Base-by-base conservation (phyloP, 1,140 invertebrate genomes). In the Pseudomyrmex cubaensis region DNA sequence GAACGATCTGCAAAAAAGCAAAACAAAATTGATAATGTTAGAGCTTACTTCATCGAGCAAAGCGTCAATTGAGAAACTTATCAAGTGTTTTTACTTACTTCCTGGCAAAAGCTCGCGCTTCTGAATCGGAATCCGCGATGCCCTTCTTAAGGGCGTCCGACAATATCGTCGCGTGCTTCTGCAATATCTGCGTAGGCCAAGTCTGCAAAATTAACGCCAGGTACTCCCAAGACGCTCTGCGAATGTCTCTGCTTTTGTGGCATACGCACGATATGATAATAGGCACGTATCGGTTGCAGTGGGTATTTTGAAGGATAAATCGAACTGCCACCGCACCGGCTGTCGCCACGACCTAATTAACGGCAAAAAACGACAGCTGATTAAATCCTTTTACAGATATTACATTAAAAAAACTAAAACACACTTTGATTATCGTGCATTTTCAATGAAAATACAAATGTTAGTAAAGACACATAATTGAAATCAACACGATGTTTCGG, bases 181-280 rank as follows among this genome's bases (percentile, higher is more conserved):
- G 98, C 74, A 99, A 94, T 20, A 96, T 95, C 88, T 96, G 95
- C 0, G 97, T 96, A 46, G 97, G 96, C 98, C 99, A 99, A 9
- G 96, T 96, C 87, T 97, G 97, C 80, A 99, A 94, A 64, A 99
- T 95, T 80, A 97, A 94, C 82, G 98, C 96, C 44, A 99, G 93
- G 91, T 98, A 97, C 93, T 99, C 98, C 92, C 97, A 98, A 70
- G 96, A 95, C 12, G 96, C 95, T 66, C 96, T 95, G 56, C 98
- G 95, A 90, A 99, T 99, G 77, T 99, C 98, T 95, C 98, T 98
- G 78, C 98, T 98, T 93, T 99, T 99, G 83, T 97, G 97, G 69
- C 95, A 96, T 63, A 98, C 91, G 90, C 97, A 97, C 44, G 96
- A 95, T 1, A 96, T 96, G n/a, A 99, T 96, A 85, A 98, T 97